These are phyloP conservation scores for Limanda limanda DNA, from an alignment of 2,113 vertebrate genomes.

Conservation along the genomic window DNA sequence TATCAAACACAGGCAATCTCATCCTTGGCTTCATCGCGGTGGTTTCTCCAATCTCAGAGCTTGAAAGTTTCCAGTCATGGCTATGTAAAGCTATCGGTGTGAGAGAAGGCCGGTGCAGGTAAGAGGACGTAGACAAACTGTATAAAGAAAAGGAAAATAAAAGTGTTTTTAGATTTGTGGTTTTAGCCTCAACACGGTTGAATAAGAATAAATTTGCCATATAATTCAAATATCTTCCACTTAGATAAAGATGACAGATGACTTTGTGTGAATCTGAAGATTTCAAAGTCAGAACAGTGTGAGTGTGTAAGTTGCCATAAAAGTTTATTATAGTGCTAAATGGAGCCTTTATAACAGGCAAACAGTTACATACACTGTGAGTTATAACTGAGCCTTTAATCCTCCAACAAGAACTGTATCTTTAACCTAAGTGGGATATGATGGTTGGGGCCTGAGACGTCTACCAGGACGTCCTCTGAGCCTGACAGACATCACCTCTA, in stretches of 20 bases:
- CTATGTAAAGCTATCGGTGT: not conserved
- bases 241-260: not conserved
- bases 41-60: constrained; percentile 8
- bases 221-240: not conserved
- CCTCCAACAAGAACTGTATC: not conserved
- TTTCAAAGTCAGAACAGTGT: constrained; percentile 3
- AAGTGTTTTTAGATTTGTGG: constrained; percentile 5
- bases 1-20: constrained; percentile 15
- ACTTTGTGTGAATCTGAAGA: not conserved
- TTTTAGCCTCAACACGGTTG: not conserved
- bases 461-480: not conserved
- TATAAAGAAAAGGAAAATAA: not conserved
- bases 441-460: not conserved
- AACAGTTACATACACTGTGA: constrained; percentile 12
- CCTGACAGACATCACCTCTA: not conserved
- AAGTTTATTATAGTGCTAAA: constrained; percentile 15
- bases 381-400: constrained; percentile 27
- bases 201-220: not conserved
- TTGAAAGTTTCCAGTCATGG: not conserved
- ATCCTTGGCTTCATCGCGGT: not conserved
- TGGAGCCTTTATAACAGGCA: constrained; percentile 2
- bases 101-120: not conserved
- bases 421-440: constrained; percentile 13
- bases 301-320: not conserved
- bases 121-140: not conserved